Base-by-base conservation (phyloP, 2,888 invertebrate species). In the Sarcophaga caerulescens region DNA sequence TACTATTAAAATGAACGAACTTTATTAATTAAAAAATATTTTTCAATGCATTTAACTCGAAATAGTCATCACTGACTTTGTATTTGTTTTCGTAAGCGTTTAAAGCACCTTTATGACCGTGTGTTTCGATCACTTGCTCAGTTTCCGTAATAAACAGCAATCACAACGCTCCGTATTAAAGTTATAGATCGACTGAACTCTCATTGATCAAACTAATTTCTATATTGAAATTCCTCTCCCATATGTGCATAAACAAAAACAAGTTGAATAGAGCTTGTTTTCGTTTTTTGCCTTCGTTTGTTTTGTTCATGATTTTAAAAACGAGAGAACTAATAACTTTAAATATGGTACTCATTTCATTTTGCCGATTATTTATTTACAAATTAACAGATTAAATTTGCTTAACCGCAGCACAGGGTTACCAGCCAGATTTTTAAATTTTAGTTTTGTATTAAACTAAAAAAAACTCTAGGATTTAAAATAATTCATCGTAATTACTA, bases 101-200 rank as follows among this genome's bases (percentile, higher is more conserved):
- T 25, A 21, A 62, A 35, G 19, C 5, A 47, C 75, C 8, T 52
- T 12, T 10, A 19, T 19, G 45, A n/a, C 57, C 21, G 19, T 23
- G 12, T 23, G 23, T 23, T 8, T 68, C 23, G 14, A 14, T 5
- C 11, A 23, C 19, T 47, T 21, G 35, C 11, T 62, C 14, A 71
- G 70, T 76, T 63, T 77, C 83, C 85, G 85, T 68, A 83, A 66
- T 44, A 35, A 17, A n/a, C 52, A 70, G n/a, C 80, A 65, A 74
- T 69, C 73, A 21, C 23, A 69, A 66, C 85, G 77, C 69, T 35
- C 60, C 74, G 77, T 74, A 77, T 63, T 66, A 83, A 81, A 81
- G 85, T 74, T 86, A 81, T 19, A 35, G 59, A 77, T 52, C 65
- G 74, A 86, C 85, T 86, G 17, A 86, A 68, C 59, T 77, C 83